Base-by-base conservation (phyloP, 2,888 invertebrate species). In the Lampropteryx suffumata region DNA sequence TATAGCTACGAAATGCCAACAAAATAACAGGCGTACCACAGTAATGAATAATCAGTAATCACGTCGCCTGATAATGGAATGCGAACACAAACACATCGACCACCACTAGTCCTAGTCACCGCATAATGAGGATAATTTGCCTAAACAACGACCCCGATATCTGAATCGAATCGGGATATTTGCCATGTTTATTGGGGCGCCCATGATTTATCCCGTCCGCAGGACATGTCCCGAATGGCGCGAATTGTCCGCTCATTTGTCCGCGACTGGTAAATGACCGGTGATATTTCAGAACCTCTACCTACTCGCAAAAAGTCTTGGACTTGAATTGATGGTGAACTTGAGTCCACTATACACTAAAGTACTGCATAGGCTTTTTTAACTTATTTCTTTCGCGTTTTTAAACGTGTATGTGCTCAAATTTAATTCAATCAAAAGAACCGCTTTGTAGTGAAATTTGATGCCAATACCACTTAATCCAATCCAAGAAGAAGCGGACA, bases 181-280 rank as follows among this genome's bases (percentile, higher is more conserved):
- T 65, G 57, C 69, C 68, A 67, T 76, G 76, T 76, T 76, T 81
- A 79, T 79, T 73, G 73, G 76, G 74, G 73, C 68, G 60, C 64
- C 65, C 67, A 79, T 79, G 80, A 82, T 78, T 76, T 73, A 82
- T 71, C 66, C 48, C 54, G 51, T 59, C 60, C 64, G 60, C 56
- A 59, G 73, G 77, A 76, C 77, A 73, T 65, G 72, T 76, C 73
- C 71, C 65, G 66, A 69, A 73, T 70, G 69, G 69, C 70, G 71
- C 57, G 68, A 79, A 75, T 75, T 77, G 72, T 73, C 69, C 73
- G 58, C 67, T 65, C 73, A 79, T 81, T 82, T 82, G 74, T 82
- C 77, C 75, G 55, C 64, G 59, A 57, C 66, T 64, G 57, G 69
- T 62, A 70, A 80, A 81, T 78, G 78, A 67, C 69, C 67, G 69